These are phyloP conservation scores for Caenorhabditis virilis DNA, from an alignment of 2,888 invertebrate genomes.

Conservation along the genomic window DNA sequence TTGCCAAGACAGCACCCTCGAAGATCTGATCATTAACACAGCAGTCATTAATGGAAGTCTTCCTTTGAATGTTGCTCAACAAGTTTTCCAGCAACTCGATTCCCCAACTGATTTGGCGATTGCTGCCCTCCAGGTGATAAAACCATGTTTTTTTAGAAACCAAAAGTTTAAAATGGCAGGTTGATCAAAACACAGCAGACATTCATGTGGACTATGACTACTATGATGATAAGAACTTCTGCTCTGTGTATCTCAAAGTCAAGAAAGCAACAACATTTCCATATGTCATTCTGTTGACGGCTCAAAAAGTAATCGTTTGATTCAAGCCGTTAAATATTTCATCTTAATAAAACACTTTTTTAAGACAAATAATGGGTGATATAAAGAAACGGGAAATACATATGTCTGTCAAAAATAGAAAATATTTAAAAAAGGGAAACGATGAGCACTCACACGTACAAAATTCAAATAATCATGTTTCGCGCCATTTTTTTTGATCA, in stretches of 20 bases:
- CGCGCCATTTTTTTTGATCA: too few species aligned
- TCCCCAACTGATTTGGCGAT: background rate
- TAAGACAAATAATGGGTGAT: too few species aligned
- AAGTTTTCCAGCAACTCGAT: slow-evolving; percentile 5
- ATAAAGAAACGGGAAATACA: too few species aligned
- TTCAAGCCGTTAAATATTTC: background rate
- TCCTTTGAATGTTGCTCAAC: slow-evolving; percentile 19
- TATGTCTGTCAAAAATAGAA: too few species aligned
- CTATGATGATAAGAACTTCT: slow-evolving; percentile 30
- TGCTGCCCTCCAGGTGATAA: background rate
- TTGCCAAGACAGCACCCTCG: slow-evolving; percentile 19
- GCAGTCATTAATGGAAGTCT: slow-evolving; percentile 35
- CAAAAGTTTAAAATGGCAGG: too few species aligned
- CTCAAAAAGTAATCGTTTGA: slow-evolving; percentile 22
- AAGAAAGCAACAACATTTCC: slow-evolving; percentile 19
- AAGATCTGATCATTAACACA: slow-evolving; percentile 10
- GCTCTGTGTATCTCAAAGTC: slow-evolving; percentile 22
- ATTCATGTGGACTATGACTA: slow-evolving; percentile 26
- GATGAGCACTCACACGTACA: too few species aligned
- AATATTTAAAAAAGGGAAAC: too few species aligned
- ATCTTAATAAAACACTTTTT: too few species aligned
- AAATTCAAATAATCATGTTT: too few species aligned
- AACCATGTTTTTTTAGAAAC: too few species aligned
- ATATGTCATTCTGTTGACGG: slow-evolving; percentile 19
- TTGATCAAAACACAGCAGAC: background rate